Evolutionary conservation across 1,140 invertebrate genomes (phyloP).

Genomic region (Proctacanthus coquilletti): DNA sequence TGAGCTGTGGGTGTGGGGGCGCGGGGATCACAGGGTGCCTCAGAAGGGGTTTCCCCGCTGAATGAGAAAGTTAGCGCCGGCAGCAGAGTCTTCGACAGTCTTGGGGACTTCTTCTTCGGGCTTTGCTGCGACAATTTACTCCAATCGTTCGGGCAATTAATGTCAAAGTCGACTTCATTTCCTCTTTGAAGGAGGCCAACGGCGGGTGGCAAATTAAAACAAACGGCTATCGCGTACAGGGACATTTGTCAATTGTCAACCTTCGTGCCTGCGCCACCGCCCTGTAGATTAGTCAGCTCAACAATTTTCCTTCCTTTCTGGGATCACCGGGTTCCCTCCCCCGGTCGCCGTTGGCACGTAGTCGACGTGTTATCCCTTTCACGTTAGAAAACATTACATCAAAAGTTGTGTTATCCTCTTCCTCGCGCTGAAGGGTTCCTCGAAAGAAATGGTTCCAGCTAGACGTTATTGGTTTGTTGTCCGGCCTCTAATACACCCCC

Average conservation of each 20-base stretch:
- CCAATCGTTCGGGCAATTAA: constrained; percentile 1
- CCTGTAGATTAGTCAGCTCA: background rate
- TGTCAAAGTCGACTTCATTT: constrained; percentile 4
- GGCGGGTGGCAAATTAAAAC: constrained; percentile 4
- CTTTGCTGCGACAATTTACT: background rate
- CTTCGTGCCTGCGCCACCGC: background rate
- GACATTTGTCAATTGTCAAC: constrained; percentile 4
- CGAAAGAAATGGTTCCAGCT: no score
- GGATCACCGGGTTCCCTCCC: no score
- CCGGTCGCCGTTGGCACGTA: no score
- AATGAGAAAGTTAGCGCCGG: background rate
- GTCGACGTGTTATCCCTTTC: no score
- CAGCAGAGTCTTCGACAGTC: background rate
- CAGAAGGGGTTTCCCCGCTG: background rate
- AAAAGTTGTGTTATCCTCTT: no score
- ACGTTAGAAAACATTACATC: no score
- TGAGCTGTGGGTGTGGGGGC: background rate
- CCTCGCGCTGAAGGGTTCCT: no score
- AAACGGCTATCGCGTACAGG: constrained; percentile 3
- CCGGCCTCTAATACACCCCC: no score
- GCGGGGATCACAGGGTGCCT: background rate
- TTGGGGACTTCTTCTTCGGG: background rate
- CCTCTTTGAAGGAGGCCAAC: constrained; percentile 2
- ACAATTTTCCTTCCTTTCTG: no score
- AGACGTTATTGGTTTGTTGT: no score